These are phyloP conservation scores for Hipparchia semele DNA, from an alignment of 2,888 invertebrate species.

Conservation along the genomic window DNA sequence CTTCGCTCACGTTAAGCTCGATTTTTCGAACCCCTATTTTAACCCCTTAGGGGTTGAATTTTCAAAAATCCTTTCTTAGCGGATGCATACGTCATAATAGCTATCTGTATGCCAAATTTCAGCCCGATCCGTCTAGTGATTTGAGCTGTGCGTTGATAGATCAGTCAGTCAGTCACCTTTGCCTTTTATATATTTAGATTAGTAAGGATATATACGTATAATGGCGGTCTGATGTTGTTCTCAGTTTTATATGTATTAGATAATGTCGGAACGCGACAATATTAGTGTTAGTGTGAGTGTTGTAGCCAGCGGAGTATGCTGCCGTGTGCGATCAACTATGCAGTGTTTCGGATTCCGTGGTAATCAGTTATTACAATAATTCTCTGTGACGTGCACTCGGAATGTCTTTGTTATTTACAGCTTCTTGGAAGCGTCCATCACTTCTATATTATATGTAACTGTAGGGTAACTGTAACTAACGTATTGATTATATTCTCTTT, in stretches of 20 bases:
- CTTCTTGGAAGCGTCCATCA: not conserved
- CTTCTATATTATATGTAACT: not conserved
- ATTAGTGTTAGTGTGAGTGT: constrained; percentile 68
- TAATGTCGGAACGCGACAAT: constrained; percentile 74
- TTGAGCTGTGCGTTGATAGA: too few species aligned
- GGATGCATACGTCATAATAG: too few species aligned
- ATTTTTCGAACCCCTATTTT: too few species aligned
- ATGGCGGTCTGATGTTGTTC: not conserved
- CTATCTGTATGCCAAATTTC: too few species aligned
- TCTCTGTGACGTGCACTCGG: constrained; percentile 18
- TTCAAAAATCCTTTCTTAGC: too few species aligned
- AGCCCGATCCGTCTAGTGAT: too few species aligned
- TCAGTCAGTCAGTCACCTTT: too few species aligned
- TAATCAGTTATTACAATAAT: constrained; percentile 48
- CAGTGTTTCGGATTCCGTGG: constrained; percentile 79
- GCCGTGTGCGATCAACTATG: constrained; percentile 76
- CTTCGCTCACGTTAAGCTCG: too few species aligned
- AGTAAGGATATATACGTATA: not conserved
- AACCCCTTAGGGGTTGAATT: too few species aligned
- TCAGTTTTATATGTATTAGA: constrained; percentile 30
- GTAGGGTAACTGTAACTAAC: not conserved
- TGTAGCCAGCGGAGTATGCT: constrained; percentile 65
- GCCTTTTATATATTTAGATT: too few species aligned
- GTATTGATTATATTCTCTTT: not conserved
- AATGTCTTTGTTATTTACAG: constrained; percentile 14